Base-by-base conservation (phyloP, 2,113 vertebrate species). In the Albula goreensis region DNA sequence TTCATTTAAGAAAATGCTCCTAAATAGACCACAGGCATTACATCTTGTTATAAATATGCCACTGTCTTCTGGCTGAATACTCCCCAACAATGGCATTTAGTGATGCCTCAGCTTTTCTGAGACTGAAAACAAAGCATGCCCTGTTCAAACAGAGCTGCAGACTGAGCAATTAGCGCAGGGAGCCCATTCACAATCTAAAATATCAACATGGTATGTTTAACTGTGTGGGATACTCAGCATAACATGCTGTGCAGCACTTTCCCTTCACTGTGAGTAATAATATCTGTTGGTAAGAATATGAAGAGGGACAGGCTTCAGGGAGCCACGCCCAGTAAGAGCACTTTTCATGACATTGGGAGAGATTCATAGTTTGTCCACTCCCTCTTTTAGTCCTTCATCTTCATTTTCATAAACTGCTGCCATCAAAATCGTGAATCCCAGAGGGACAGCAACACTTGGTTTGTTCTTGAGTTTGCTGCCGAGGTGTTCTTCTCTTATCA, bases 51-150 rank as follows among this genome's bases (percentile, higher is more conserved):
- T 89, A 87, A 87, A 85, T 82, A 89, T 89, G 85, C 80, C 83
- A 79, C 83, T 85, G 85, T 89, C 78, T 89, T 89, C 88, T 82
- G 85, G 85, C 5, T 87, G 88, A 87, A 81, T 89, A 13, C 15
- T 48, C 83, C 79, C 53, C 74, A 66, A 89, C 88, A 89, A 89
- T 83, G 79, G 84, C 48, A n/a, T 51, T 63, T 78, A 81, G 48
- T 86, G 88, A 88, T 84, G 85, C 66, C 53, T 87, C 88, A 87
- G 88, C 85, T 48, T 51, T 81, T 60, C 53, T 2, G 10, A 49
- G 56, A n/a, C 12, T 17, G 12, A 63, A 31, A 60, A 89, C 88
- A 89, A 89, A 87, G 88, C 85, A n/a, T 11, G 83, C 63, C 78
- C 85, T 89, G 85, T 89, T 85, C 53, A 82, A 49, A 82, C 63